These are phyloP conservation scores for Baryphthengus martii DNA, from an alignment of 2,113 vertebrate species.

Conservation along the genomic window DNA sequence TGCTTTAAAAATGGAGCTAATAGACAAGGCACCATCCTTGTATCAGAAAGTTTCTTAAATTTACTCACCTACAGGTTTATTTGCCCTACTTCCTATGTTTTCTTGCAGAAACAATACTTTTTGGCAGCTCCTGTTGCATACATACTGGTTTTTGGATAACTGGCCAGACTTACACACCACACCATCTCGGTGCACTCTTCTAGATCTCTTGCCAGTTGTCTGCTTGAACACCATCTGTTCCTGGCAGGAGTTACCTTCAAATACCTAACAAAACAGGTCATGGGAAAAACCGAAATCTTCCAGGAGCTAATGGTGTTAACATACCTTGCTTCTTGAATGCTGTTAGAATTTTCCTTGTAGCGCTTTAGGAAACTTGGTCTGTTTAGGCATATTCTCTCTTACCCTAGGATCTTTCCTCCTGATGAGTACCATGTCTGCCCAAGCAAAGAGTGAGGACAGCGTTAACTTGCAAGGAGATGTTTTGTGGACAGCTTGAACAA, in stretches of 20 bases:
- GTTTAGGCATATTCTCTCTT: not conserved
- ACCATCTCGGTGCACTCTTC: constrained; percentile 43
- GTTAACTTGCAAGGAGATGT: constrained; percentile 26
- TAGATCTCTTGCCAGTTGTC: constrained; percentile 47
- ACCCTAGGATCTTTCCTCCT: not conserved
- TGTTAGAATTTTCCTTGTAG: not conserved
- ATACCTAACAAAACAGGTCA: constrained; percentile 58
- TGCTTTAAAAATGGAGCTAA: not conserved
- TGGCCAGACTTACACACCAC: not conserved
- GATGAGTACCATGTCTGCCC: not conserved
- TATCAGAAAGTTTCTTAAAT: not conserved
- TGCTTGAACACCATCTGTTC: constrained; percentile 65
- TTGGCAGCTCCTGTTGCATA: constrained; percentile 39
- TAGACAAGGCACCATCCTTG: not conserved
- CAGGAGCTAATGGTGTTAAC: constrained; percentile 37
- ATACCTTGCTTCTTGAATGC: not conserved
- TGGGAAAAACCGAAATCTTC: constrained; percentile 18
- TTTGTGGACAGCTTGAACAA: constrained; percentile 40
- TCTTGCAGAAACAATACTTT: constrained; percentile 39
- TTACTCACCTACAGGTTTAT: constrained; percentile 13
- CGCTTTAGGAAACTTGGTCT: not conserved
- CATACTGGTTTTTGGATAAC: not conserved
- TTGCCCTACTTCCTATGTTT: constrained; percentile 52
- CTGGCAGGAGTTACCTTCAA: constrained; percentile 55
- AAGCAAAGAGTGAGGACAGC: not conserved